A percentile compares a stretch with the other conserved stretches of the same genome.
phyloP scores from a whole-genome alignment of 2,888 invertebrate species.

The Leptinotarsa peninsularis region DNA sequence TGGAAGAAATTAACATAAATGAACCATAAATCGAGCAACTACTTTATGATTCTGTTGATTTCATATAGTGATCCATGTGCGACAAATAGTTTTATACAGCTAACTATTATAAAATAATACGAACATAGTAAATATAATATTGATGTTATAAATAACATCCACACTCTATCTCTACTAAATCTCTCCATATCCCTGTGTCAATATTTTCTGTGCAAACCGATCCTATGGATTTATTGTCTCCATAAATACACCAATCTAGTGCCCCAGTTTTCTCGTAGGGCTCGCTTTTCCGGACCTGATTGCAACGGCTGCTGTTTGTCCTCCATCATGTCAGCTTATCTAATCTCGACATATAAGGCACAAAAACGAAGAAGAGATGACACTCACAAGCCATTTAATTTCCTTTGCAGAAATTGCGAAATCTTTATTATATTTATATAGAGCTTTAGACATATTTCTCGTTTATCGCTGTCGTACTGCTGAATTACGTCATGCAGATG shows the following conservation, averaged over 20 bases:
- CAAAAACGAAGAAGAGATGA: slow-evolving; percentile 9
- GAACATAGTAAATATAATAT: neutral
- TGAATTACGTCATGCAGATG: slow-evolving; percentile 19
- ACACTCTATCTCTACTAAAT: neutral
- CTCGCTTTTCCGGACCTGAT: slow-evolving; percentile 14
- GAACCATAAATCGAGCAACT: too few relatives aligned
- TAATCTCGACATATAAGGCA: slow-evolving; percentile 16
- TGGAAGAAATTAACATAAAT: too few relatives aligned
- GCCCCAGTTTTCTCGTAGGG: slow-evolving; percentile 13
- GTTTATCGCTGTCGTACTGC: slow-evolving; percentile 24
- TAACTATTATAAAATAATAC: too few relatives aligned
- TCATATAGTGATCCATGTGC: too few relatives aligned
- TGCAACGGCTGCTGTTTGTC: slow-evolving; percentile 16
- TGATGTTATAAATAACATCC: neutral
- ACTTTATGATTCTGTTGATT: too few relatives aligned
- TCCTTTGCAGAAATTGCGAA: slow-evolving; percentile 16
- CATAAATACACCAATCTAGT: slow-evolving; percentile 16
- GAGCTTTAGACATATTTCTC: slow-evolving; percentile 22
- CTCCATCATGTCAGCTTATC: slow-evolving; percentile 19
- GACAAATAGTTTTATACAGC: too few relatives aligned
- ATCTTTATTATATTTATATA: slow-evolving; percentile 22
- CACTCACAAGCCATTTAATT: slow-evolving; percentile 21
- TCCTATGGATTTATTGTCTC: neutral
- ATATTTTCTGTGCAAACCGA: slow-evolving; percentile 18
- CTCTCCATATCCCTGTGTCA: slow-evolving; percentile 1